Conservation (phyloP, 2,113 vertebrate species). For the Petrocephalus microphthalmus region DNA sequence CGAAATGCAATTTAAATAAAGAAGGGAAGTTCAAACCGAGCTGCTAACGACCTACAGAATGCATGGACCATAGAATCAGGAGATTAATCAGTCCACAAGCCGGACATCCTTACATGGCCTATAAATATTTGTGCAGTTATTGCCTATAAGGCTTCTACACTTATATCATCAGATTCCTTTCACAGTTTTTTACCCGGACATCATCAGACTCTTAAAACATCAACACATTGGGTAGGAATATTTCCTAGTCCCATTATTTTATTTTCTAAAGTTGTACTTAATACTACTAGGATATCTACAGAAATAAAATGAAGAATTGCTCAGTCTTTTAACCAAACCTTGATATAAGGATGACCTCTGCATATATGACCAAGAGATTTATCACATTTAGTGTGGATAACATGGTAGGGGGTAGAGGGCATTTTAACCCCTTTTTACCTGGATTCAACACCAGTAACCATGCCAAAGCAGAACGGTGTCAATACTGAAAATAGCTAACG, state of each 20-base stretch:
- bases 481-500: slow-evolving; percentile 1
- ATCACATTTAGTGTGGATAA: neutral
- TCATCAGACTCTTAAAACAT: neutral
- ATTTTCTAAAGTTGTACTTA: neutral
- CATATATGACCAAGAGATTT: neutral
- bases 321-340: neutral
- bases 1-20: neutral
- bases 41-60: neutral
- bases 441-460: neutral
- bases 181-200: neutral
- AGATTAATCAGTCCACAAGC: neutral
- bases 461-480: neutral
- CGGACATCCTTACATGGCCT: neutral
- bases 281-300: neutral
- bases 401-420: neutral
- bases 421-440: neutral
- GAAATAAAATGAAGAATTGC: neutral
- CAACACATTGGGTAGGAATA: neutral
- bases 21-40: neutral
- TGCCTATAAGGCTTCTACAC: neutral
- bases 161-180: neutral
- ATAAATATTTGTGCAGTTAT: slow-evolving; percentile 9
- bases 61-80: neutral
- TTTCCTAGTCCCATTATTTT: neutral
- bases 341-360: neutral